Percentiles rank a stretch among this genome's conserved stretches.
These are phyloP conservation scores for Tachina lurida DNA, from an alignment of 2,888 invertebrate species.

Conservation along the genomic window DNA sequence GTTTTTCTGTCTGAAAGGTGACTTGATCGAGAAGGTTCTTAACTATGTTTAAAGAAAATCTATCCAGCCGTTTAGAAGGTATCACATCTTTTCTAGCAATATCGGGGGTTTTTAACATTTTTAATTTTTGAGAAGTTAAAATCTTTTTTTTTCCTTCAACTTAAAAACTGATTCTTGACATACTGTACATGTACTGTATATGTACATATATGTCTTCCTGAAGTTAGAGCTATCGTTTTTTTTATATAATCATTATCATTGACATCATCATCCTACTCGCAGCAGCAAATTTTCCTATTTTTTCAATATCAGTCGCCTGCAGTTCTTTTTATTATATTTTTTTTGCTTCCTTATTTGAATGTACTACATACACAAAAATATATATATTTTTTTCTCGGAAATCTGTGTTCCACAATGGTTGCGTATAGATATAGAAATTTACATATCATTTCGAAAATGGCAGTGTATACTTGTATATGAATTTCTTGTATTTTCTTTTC, in stretches of 20 bases:
- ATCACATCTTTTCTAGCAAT: too few species aligned
- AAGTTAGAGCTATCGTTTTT: conserved; percentile 69
- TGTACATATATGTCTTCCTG: conserved; percentile 42
- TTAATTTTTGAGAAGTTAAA: too few species aligned
- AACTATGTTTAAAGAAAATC: too few species aligned
- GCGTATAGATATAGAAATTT: not conserved
- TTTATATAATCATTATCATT: conserved; percentile 58
- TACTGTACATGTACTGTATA: not conserved
- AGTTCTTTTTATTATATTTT: not conserved
- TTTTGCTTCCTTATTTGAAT: conserved; percentile 20
- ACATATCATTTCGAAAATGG: conserved; percentile 13
- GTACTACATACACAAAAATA: not conserved
- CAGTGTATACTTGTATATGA: conserved; percentile 26
- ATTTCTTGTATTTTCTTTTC: conserved; percentile 55
- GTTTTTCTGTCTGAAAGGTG: too few species aligned
- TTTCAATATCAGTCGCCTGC: conserved; percentile 14
- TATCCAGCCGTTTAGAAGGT: too few species aligned
- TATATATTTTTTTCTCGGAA: conserved; percentile 40
- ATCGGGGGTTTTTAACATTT: too few species aligned
- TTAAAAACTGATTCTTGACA: too few species aligned
- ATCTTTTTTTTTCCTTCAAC: too few species aligned
- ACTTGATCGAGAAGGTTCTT: too few species aligned
- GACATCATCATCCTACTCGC: conserved; percentile 22
- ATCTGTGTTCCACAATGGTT: conserved; percentile 44
- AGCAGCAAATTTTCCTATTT: conserved; percentile 39